phyloP scores from a whole-genome alignment of 2,113 vertebrate species.

The Megaleporinus macrocephalus region DNA sequence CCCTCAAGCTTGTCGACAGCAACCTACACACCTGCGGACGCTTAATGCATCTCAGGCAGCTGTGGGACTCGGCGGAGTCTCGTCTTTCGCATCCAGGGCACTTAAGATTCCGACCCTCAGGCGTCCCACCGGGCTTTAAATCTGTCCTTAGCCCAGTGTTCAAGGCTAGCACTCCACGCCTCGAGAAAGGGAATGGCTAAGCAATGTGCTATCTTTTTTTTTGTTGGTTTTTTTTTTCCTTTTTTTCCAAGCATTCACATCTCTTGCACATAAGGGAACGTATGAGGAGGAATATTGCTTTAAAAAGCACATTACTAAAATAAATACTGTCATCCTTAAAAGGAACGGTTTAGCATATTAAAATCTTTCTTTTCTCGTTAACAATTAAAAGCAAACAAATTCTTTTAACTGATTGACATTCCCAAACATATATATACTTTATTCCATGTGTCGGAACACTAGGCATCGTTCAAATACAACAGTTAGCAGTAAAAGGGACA shows the following conservation, averaged over 20 bases:
- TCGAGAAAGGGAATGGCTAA: conserved; percentile 34
- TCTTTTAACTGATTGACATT: conserved; percentile 68
- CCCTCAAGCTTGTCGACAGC: conserved; percentile 37
- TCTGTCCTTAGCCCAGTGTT: conserved; percentile 59
- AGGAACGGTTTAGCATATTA: conserved; percentile 47
- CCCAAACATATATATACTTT: conserved; percentile 68
- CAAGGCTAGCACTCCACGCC: conserved; percentile 53
- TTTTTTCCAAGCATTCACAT: conserved; percentile 48
- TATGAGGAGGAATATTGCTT: conserved; percentile 67
- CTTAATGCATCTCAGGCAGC: conserved; percentile 65
- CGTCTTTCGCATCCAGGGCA: conserved; percentile 67
- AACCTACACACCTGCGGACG: conserved; percentile 61
- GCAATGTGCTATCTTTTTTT: conserved; percentile 14
- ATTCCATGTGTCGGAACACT: conserved; percentile 78
- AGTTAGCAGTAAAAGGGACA: conserved; percentile 79
- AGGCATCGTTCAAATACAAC: conserved; percentile 80
- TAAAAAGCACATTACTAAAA: conserved; percentile 61
- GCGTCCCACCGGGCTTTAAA: conserved; percentile 65
- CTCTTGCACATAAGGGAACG: conserved; percentile 49
- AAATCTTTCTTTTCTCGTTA: conserved; percentile 54
- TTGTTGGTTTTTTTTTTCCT: conserved; percentile 16
- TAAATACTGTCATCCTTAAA: conserved; percentile 65
- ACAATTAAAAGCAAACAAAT: conserved; percentile 64
- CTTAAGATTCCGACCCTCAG: conserved; percentile 67
- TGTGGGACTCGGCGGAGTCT: conserved; percentile 51